Evolutionary conservation across 2,888 invertebrate species (phyloP).

Genomic region (Adelphocoris suturalis): DNA sequence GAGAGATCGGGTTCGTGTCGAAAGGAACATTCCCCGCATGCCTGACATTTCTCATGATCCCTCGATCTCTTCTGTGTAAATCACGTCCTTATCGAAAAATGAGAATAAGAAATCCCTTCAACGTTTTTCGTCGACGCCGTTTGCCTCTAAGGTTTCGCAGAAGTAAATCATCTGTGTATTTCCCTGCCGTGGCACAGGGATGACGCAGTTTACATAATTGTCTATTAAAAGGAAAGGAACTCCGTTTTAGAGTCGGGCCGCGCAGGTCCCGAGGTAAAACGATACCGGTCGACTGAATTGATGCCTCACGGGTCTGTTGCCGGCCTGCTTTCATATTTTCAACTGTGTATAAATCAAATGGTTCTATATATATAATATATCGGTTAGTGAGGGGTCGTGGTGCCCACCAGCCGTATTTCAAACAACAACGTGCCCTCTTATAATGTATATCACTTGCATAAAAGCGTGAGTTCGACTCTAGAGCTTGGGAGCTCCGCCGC

Average conservation of each 20-base stretch:
- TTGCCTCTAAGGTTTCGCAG: not conserved
- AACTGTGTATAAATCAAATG: slow-evolving; percentile 73
- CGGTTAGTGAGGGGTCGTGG: slow-evolving; percentile 73
- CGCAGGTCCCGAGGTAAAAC: slow-evolving; percentile 45
- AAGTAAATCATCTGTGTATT: slow-evolving; percentile 53
- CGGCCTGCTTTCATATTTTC: slow-evolving; percentile 73
- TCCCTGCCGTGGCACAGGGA: not conserved
- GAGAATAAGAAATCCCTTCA: slow-evolving; percentile 20
- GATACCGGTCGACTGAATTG: slow-evolving; percentile 69
- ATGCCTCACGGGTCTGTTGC: slow-evolving; percentile 71
- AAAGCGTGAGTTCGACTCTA: slow-evolving; percentile 73
- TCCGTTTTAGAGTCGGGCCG: slow-evolving; percentile 20
- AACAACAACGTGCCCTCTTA: slow-evolving; percentile 73
- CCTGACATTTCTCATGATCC: slow-evolving; percentile 47
- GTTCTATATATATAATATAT: slow-evolving; percentile 74
- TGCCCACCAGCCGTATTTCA: slow-evolving; percentile 72
- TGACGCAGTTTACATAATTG: slow-evolving; percentile 69
- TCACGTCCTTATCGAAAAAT: slow-evolving; percentile 40
- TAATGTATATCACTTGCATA: slow-evolving; percentile 75
- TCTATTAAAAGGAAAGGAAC: slow-evolving; percentile 67
- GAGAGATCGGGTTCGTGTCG: slow-evolving; percentile 61
- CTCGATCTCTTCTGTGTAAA: slow-evolving; percentile 52
- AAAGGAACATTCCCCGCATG: slow-evolving; percentile 49
- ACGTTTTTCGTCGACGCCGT: slow-evolving; percentile 23
- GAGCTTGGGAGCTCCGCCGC: slow-evolving; percentile 43